Conservation (phyloP, 2,797 vertebrate species). For the Molossus molossus region DNA sequence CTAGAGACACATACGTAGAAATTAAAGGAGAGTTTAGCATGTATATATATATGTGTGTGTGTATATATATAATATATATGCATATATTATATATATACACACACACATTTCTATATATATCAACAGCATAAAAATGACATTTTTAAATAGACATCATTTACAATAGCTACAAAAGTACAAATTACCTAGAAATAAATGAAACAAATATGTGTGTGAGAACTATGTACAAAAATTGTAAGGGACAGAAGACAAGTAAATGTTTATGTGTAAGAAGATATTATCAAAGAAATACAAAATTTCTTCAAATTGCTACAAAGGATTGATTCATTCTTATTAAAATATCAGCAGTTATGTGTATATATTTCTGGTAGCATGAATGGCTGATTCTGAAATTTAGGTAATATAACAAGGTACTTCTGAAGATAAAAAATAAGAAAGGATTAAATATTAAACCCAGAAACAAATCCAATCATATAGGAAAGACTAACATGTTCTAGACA, state of each 20-base stretch:
- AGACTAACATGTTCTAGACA: background rate
- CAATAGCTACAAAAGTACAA: background rate
- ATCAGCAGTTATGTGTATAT: background rate
- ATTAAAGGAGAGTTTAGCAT: slow-evolving; percentile 32
- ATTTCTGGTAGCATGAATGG: background rate
- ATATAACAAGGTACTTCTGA: background rate
- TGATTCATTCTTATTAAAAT: slow-evolving; percentile 18
- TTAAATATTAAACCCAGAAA: slow-evolving; percentile 21
- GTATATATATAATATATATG: background rate
- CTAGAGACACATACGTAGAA: background rate
- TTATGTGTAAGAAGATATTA: background rate
- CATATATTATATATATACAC: background rate
- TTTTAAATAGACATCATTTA: background rate
- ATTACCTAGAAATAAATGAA: slow-evolving; percentile 36
- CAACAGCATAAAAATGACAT: background rate
- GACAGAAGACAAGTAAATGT: background rate
- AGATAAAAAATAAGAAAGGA: background rate
- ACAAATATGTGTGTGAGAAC: background rate
- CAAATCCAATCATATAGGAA: background rate
- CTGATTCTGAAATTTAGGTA: slow-evolving; percentile 47
- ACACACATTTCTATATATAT: background rate
- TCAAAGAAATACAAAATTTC: slow-evolving; percentile 3
- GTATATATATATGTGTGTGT: background rate
- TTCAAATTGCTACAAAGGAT: background rate
- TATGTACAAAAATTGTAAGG: background rate